Evolutionary conservation across 92 coral and sea anemone genomes (phyloP).

Genomic region (Desmophyllum pertusum): DNA sequence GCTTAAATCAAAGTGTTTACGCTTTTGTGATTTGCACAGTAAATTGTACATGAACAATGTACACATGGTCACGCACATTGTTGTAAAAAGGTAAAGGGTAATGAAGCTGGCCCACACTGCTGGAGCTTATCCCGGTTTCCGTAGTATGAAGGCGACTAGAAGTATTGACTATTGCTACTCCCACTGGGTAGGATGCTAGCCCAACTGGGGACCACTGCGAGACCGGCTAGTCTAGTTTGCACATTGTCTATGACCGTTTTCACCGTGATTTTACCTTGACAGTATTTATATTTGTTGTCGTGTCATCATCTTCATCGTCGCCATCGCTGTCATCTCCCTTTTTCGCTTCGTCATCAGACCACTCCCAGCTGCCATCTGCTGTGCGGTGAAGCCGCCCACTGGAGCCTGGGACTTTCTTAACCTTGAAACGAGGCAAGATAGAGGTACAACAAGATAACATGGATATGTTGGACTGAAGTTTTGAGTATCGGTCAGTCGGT

Average conservation of each 20-base stretch:
- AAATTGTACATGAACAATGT: no score
- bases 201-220: no score
- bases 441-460: neutral
- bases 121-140: no score
- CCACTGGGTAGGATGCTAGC: no score
- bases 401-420: conserved; percentile 96
- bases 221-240: no score
- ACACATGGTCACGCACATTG: no score
- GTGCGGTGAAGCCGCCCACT: conserved; percentile 95
- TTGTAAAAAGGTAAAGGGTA: no score
- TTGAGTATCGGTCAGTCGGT: neutral
- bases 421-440: conserved; percentile 47
- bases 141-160: no score
- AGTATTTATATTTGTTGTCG: neutral
- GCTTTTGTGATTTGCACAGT: no score
- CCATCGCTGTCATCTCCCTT: conserved; percentile 52
- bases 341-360: conserved; percentile 95
- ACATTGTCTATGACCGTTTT: neutral
- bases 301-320: conserved; percentile 10
- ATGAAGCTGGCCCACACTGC: no score
- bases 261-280: conserved; percentile 10
- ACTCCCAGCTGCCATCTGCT: conserved; percentile 96
- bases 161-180: no score
- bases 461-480: neutral
- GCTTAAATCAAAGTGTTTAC: no score